phyloP scores from a whole-genome alignment of 2,797 vertebrate species.

The Coendou prehensilis region DNA sequence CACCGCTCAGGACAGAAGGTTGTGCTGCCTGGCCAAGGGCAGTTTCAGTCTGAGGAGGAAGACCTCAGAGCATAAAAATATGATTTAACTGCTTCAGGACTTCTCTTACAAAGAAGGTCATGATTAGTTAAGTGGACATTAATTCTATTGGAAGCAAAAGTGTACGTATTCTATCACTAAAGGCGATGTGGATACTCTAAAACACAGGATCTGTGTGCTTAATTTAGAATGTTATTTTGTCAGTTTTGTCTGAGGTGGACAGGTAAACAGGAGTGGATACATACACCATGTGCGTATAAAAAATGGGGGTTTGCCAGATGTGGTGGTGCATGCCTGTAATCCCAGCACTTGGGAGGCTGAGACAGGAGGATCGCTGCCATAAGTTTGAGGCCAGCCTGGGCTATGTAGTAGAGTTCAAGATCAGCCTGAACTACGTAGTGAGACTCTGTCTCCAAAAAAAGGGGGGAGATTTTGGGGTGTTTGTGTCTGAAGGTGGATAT shows the following conservation, averaged over 20 bases:
- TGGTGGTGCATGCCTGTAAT: not conserved
- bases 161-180: not conserved
- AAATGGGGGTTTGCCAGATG: not conserved
- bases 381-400: not conserved
- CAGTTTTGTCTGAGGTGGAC: not conserved
- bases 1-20: not conserved
- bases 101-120: not conserved
- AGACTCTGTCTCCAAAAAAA: not conserved
- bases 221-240: not conserved
- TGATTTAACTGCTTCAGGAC: not conserved
- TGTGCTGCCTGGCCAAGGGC: not conserved
- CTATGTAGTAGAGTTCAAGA: not conserved
- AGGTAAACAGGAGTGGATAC: not conserved
- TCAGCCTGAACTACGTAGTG: not conserved
- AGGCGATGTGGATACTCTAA: not conserved
- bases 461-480: too few relatives aligned
- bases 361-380: not conserved
- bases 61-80: not conserved
- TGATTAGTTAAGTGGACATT: slow-evolving; percentile 7
- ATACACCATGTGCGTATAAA: not conserved
- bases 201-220: not conserved
- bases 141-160: slow-evolving; percentile 3
- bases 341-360: not conserved
- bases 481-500: not conserved
- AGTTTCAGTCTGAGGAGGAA: slow-evolving; percentile 22